Percentiles rank a stretch among this genome's conserved stretches.
phyloP scores from a whole-genome alignment of 2,113 vertebrate genomes.

The Colaptes auratus region DNA sequence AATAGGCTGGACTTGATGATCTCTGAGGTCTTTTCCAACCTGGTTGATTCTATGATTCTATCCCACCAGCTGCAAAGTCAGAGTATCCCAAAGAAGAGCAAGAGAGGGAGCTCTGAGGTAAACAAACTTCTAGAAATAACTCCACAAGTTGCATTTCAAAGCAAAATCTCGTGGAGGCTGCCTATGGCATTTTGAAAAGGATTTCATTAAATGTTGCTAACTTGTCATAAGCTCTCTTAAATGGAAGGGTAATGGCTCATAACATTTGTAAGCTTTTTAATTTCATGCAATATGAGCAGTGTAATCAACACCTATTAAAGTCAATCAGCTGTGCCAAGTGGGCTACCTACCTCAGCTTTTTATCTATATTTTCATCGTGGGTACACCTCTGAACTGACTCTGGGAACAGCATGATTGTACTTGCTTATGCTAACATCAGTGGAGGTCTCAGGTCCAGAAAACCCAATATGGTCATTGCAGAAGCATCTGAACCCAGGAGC shows the following conservation, averaged over 20 bases:
- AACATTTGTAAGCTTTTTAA: slow-evolving; percentile 86
- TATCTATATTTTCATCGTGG: slow-evolving; percentile 67
- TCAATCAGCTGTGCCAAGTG: slow-evolving; percentile 76
- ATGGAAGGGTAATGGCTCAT: slow-evolving; percentile 84
- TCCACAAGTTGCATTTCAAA: slow-evolving; percentile 58
- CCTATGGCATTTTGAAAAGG: slow-evolving; percentile 77
- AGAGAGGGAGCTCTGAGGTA: not conserved
- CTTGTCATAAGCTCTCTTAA: slow-evolving; percentile 82
- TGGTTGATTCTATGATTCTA: no score
- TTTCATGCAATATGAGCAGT: slow-evolving; percentile 85
- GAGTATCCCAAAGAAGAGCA: not conserved
- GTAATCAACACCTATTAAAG: slow-evolving; percentile 83
- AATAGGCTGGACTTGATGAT: no score
- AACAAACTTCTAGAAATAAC: slow-evolving; percentile 33
- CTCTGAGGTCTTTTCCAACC: no score
- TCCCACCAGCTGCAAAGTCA: not conserved
- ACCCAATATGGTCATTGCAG: not conserved
- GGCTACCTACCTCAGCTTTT: slow-evolving; percentile 72
- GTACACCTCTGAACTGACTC: slow-evolving; percentile 26
- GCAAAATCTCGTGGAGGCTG: slow-evolving; percentile 60
- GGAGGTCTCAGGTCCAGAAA: not conserved
- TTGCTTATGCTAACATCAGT: not conserved
- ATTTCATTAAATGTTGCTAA: slow-evolving; percentile 82
- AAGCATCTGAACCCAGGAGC: not conserved
- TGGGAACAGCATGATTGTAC: not conserved